Evolutionary conservation across 1,140 invertebrate genomes (phyloP).

Genomic region (Heliothis virescens): DNA sequence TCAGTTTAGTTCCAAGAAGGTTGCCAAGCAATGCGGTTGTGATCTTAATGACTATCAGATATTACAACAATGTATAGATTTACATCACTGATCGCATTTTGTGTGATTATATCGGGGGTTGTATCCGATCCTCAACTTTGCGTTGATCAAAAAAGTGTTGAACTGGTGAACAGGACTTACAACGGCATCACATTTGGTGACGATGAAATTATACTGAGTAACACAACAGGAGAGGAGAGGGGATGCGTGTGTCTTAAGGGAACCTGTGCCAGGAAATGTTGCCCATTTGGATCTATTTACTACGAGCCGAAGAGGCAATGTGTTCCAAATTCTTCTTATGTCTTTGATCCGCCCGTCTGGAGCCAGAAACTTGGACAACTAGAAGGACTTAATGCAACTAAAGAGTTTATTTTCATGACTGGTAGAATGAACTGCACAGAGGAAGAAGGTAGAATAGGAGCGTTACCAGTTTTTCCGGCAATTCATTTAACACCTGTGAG

Average conservation of each 20-base stretch:
- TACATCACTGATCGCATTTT: too few relatives aligned
- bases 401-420: not conserved
- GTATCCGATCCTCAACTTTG: not conserved
- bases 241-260: constrained; percentile 50
- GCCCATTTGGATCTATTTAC: not conserved
- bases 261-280: not conserved
- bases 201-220: too few relatives aligned
- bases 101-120: too few relatives aligned
- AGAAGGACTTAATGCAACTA: not conserved
- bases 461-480: not conserved
- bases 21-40: too few relatives aligned
- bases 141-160: not conserved
- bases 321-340: not conserved
- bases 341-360: not conserved
- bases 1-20: too few relatives aligned
- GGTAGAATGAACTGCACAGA: not conserved
- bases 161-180: not conserved
- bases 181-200: not conserved
- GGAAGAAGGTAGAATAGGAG: not conserved
- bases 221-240: constrained; percentile 12
- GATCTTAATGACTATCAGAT: too few relatives aligned
- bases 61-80: too few relatives aligned
- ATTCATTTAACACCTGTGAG: too few relatives aligned
- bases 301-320: not conserved
- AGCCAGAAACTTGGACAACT: not conserved